Evolutionary conservation across 2,113 vertebrate species (phyloP).

Genomic region (Siniperca chuatsi): DNA sequence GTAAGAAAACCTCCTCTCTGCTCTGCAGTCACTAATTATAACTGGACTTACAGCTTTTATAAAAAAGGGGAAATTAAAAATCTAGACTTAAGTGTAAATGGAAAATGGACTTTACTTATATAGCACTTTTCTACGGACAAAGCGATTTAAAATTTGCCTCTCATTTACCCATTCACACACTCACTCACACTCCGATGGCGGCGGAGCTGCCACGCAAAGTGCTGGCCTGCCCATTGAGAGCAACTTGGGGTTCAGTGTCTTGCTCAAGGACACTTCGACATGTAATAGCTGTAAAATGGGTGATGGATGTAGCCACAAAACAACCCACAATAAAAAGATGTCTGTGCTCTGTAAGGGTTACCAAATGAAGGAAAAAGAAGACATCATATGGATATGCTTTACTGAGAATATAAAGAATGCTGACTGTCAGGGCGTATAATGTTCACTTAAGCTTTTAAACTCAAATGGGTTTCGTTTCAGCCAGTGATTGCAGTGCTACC

Average conservation of each 20-base stretch:
- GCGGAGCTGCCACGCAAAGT: neutral
- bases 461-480: slow-evolving; percentile 49
- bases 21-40: slow-evolving; percentile 68
- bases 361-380: slow-evolving; percentile 11
- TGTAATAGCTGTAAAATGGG: slow-evolving; percentile 26
- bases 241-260: slow-evolving; percentile 7
- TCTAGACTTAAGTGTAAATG: neutral
- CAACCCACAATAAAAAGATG: slow-evolving; percentile 5
- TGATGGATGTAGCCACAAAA: slow-evolving; percentile 13
- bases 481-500: slow-evolving; percentile 13
- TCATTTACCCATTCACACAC: neutral
- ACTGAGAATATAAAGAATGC: slow-evolving; percentile 37
- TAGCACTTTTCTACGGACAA: neutral
- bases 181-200: neutral
- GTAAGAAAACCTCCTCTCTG: slow-evolving; percentile 78
- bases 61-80: slow-evolving; percentile 9
- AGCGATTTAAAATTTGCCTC: neutral
- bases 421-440: slow-evolving; percentile 20
- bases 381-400: slow-evolving; percentile 9
- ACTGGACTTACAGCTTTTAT: slow-evolving; percentile 31
- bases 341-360: slow-evolving; percentile 28
- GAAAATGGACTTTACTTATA: neutral
- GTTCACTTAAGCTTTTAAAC: slow-evolving; percentile 46
- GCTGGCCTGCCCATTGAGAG: neutral
- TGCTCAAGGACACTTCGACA: slow-evolving; percentile 28